These are phyloP conservation scores for Sylvilagus floridanus DNA, from an alignment of 2,797 vertebrate genomes.

Conservation along the genomic window DNA sequence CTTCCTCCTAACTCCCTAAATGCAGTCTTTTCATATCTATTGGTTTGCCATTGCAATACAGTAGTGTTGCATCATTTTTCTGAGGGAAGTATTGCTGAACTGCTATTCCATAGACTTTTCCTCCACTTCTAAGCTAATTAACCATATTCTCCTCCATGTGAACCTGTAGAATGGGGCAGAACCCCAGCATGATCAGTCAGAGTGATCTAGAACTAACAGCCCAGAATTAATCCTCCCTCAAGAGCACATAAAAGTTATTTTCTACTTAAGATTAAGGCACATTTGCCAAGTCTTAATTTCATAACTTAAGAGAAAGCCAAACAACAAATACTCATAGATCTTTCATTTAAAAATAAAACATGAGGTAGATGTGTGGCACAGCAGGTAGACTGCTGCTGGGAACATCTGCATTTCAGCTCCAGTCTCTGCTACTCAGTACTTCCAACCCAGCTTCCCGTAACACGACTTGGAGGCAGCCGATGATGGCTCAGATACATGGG, in stretches of 20 bases:
- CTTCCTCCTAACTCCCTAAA: fast-evolving
- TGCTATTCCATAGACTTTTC: background rate
- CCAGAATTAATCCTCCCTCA: background rate
- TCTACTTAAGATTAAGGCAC: background rate
- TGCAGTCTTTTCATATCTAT: background rate
- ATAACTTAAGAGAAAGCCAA: conserved; percentile 3
- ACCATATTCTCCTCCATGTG: background rate
- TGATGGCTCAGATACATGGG: too few relatives aligned
- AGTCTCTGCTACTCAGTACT: too few relatives aligned
- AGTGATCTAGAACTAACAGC: background rate
- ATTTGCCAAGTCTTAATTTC: background rate
- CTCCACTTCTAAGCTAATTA: background rate
- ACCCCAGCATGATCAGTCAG: background rate
- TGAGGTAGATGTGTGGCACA: background rate
- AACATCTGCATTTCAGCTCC: too few relatives aligned
- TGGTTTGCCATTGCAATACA: background rate
- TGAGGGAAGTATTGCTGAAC: background rate
- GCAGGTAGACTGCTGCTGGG: too few relatives aligned
- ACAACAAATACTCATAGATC: background rate
- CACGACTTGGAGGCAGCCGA: too few relatives aligned
- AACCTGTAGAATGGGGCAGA: background rate
- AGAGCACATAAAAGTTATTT: background rate
- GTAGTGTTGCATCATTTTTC: background rate
- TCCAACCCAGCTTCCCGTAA: too few relatives aligned
- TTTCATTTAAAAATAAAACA: background rate